These are phyloP conservation scores for Zonotrichia albicollis DNA, from an alignment of 2,797 vertebrate species.

Conservation along the genomic window DNA sequence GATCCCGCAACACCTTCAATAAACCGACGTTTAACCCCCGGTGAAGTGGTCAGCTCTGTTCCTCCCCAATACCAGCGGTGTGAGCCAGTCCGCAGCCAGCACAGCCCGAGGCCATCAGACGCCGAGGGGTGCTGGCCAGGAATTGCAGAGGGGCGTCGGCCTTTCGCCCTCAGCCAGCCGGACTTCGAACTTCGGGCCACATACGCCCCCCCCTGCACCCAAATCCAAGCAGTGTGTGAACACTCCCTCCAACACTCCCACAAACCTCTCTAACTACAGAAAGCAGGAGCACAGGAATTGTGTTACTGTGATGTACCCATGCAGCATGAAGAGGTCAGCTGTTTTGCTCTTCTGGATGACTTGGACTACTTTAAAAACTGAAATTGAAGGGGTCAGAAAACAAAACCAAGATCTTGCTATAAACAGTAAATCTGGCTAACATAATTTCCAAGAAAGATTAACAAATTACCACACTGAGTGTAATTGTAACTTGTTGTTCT, in stretches of 20 bases:
- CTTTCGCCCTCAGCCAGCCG: too few relatives aligned
- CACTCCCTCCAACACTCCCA: not conserved
- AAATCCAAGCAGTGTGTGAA: not conserved
- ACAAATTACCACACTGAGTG: not conserved
- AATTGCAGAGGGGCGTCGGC: too few relatives aligned
- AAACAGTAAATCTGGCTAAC: not conserved
- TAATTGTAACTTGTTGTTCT: not conserved
- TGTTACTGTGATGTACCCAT: not conserved
- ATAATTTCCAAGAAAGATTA: not conserved
- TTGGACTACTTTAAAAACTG: not conserved
- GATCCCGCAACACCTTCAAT: too few relatives aligned
- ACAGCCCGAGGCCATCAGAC: too few relatives aligned
- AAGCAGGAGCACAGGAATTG: not conserved
- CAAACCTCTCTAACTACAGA: not conserved
- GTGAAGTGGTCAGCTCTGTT: too few relatives aligned
- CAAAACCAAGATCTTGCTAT: not conserved
- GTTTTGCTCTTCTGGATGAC: not conserved
- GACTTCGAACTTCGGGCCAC: too few relatives aligned
- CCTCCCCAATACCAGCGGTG: too few relatives aligned
- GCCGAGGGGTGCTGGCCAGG: too few relatives aligned
- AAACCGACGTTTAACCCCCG: too few relatives aligned
- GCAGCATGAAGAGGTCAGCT: not conserved
- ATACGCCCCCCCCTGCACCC: too few relatives aligned
- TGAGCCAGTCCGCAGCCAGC: too few relatives aligned
- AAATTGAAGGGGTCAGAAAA: not conserved